These are phyloP conservation scores for Sinella curviseta DNA, from an alignment of 1,140 invertebrate species.

Conservation along the genomic window DNA sequence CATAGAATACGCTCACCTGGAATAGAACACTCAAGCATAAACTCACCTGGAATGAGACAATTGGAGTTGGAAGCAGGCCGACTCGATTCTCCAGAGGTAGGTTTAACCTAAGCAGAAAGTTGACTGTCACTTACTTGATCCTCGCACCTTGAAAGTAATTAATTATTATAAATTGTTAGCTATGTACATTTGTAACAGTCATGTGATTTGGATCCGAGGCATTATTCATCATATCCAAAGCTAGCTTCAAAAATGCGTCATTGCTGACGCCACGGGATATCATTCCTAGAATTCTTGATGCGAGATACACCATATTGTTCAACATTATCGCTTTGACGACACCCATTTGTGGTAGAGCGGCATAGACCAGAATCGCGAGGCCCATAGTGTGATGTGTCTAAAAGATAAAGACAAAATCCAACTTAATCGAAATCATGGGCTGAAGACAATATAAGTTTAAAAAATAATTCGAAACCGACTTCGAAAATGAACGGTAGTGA, in stretches of 20 bases:
- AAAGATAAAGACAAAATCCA: background rate
- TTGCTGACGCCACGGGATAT: conserved; percentile 27
- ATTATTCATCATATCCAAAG: conserved; percentile 43
- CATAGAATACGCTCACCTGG: background rate
- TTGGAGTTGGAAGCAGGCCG: background rate
- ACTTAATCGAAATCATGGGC: background rate
- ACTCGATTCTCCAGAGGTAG: background rate
- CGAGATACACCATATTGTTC: conserved; percentile 58
- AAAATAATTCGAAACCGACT: conserved; percentile 31
- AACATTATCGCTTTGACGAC: conserved; percentile 58
- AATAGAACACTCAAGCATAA: background rate
- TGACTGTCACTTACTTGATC: background rate
- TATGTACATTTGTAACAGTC: conserved; percentile 30
- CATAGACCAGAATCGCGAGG: conserved; percentile 58
- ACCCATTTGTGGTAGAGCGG: conserved; percentile 60
- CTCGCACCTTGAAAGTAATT: background rate
- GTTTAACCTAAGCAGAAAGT: background rate
- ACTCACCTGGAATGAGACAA: background rate
- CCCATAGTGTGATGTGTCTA: conserved; percentile 60
- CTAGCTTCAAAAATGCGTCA: conserved; percentile 13
- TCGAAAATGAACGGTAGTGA: conserved; percentile 37
- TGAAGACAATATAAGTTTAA: background rate
- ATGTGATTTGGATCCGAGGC: conserved; percentile 45
- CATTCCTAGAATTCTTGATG: conserved; percentile 57
- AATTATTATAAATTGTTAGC: too few species aligned